phyloP scores from a whole-genome alignment of 2,888 invertebrate genomes.

The Chloroclystis v-ata region DNA sequence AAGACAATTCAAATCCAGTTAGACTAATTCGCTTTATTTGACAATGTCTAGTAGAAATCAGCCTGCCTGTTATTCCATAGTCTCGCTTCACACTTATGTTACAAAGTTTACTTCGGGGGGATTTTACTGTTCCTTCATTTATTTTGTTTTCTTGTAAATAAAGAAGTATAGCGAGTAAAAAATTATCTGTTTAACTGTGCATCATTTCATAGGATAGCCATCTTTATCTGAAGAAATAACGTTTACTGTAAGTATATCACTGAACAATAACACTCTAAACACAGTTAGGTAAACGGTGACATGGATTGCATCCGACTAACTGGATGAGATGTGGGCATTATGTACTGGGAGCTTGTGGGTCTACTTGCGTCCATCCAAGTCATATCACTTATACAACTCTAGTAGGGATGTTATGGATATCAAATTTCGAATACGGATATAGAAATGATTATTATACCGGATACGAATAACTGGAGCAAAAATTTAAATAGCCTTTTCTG shows the following conservation, averaged over 20 bases:
- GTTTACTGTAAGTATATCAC: conserved; percentile 78
- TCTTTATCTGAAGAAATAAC: conserved; percentile 79
- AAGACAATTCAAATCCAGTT: background rate
- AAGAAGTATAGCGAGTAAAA: conserved; percentile 79
- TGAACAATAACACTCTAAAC: conserved; percentile 77
- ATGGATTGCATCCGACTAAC: conserved; percentile 25
- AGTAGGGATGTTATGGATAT: too few species aligned
- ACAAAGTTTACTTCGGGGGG: conserved; percentile 28
- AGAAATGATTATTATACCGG: too few species aligned
- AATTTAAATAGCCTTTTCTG: too few species aligned
- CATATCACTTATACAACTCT: too few species aligned
- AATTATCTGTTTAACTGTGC: conserved; percentile 87
- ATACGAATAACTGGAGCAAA: too few species aligned
- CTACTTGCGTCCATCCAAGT: conserved; percentile 7
- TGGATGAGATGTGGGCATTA: conserved; percentile 40
- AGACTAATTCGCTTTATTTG: background rate
- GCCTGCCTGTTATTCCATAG: conserved; percentile 23
- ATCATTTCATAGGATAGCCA: conserved; percentile 85
- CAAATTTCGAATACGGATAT: too few species aligned
- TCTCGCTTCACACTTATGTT: conserved; percentile 25
- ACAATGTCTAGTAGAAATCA: conserved; percentile 12
- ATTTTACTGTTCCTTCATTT: conserved; percentile 34
- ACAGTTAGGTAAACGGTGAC: conserved; percentile 59
- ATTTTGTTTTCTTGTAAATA: conserved; percentile 71
- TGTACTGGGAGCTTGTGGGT: conserved; percentile 42